Evolutionary conservation across 2,888 invertebrate species (phyloP).

Genomic region (Cheilosia vernalis): DNA sequence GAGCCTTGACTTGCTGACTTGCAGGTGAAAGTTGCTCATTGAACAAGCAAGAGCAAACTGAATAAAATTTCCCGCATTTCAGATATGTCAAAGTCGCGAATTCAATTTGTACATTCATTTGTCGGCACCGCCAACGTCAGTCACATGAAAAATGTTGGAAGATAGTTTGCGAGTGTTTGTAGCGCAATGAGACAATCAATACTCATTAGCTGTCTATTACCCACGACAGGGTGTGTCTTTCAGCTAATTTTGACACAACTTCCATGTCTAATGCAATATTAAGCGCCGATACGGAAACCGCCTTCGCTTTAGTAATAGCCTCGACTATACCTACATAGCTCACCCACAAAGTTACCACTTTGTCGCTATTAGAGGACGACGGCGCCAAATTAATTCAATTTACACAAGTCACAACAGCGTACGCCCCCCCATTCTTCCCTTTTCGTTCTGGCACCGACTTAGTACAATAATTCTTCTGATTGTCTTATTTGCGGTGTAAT

Average conservation of each 20-base stretch:
- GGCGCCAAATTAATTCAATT: constrained; percentile 73
- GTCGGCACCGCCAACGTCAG: too few relatives aligned
- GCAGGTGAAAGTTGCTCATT: too few relatives aligned
- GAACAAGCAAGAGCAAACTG: too few relatives aligned
- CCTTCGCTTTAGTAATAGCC: not conserved
- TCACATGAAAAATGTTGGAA: too few relatives aligned
- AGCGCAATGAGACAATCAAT: not conserved
- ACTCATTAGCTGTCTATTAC: not conserved
- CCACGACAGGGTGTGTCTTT: not conserved
- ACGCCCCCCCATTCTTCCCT: constrained; percentile 37
- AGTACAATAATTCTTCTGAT: constrained; percentile 56
- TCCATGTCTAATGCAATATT: not conserved
- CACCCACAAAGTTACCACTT: constrained; percentile 52
- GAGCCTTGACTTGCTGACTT: too few relatives aligned
- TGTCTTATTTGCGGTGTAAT: constrained; percentile 63
- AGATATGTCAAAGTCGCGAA: too few relatives aligned
- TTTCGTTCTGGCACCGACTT: constrained; percentile 22
- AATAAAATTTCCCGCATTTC: too few relatives aligned
- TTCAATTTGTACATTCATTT: too few relatives aligned
- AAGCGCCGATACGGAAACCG: not conserved
- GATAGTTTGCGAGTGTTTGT: too few relatives aligned
- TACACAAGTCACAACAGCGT: constrained; percentile 66
- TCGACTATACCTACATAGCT: not conserved
- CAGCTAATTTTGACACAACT: not conserved
- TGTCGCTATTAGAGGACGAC: constrained; percentile 42